Conservation (phyloP, 2,888 invertebrate genomes). For the Pandemis heparana region DNA sequence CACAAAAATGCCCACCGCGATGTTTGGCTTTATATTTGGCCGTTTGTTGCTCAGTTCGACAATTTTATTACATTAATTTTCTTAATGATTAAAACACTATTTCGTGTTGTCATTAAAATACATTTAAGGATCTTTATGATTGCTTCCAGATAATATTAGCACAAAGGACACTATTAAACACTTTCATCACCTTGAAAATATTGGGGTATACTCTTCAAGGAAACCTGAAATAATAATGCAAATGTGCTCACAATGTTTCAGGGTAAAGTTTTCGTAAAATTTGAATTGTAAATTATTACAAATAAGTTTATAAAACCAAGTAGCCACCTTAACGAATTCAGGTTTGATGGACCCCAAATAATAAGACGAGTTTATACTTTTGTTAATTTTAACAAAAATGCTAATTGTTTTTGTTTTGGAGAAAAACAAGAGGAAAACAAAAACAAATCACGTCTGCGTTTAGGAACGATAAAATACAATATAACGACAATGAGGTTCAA, state of each 20-base stretch:
- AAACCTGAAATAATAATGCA: constrained; percentile 64
- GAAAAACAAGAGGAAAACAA: background rate
- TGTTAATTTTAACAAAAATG: constrained; percentile 11
- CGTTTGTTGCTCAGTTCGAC: too few species aligned
- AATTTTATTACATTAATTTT: too few species aligned
- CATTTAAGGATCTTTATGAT: too few species aligned
- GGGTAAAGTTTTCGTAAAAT: constrained; percentile 64
- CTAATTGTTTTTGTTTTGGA: background rate
- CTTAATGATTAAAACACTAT: too few species aligned
- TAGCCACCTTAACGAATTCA: constrained; percentile 53
- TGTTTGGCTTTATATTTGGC: too few species aligned
- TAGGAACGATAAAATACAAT: background rate
- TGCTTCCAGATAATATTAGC: too few species aligned
- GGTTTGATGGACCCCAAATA: constrained; percentile 58
- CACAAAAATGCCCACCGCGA: too few species aligned
- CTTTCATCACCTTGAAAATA: constrained; percentile 13
- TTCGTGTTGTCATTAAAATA: too few species aligned
- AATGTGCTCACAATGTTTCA: constrained; percentile 58
- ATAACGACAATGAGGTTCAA: too few species aligned
- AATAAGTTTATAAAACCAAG: constrained; percentile 67
- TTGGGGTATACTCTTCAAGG: constrained; percentile 49
- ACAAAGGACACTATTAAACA: background rate
- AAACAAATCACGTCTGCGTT: background rate
- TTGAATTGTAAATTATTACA: constrained; percentile 74
- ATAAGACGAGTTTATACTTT: constrained; percentile 15